phyloP scores from a whole-genome alignment of 1,140 invertebrate species.

The Eubasilissa regina region DNA sequence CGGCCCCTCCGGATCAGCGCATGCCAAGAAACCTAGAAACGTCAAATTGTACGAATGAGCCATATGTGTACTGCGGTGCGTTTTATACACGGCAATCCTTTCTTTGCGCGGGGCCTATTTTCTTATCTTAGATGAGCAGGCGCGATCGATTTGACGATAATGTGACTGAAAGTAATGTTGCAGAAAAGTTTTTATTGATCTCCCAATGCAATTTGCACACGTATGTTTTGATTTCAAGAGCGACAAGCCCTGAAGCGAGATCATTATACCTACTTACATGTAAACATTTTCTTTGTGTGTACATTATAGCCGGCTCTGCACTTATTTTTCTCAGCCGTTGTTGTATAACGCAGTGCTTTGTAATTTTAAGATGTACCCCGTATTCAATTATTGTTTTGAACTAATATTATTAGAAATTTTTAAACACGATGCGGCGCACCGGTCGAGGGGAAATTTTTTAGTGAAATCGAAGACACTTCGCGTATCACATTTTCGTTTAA shows the following conservation, averaged over 20 bases:
- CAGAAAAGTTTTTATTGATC: constrained; percentile 50
- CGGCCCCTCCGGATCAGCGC: constrained; percentile 70
- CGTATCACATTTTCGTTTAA: too few relatives aligned
- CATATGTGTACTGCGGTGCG: constrained; percentile 57
- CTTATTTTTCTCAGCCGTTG: not conserved
- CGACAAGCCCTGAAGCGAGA: constrained; percentile 16
- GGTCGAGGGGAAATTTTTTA: too few relatives aligned
- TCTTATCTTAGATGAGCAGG: constrained; percentile 2
- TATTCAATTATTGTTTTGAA: too few relatives aligned
- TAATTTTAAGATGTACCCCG: not conserved
- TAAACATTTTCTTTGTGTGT: constrained; percentile 39
- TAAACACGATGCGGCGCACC: too few relatives aligned
- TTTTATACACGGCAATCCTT: constrained; percentile 20
- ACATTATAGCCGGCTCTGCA: constrained; percentile 21
- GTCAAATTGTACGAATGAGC: constrained; percentile 72
- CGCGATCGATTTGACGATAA: constrained; percentile 20
- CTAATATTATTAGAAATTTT: too few relatives aligned
- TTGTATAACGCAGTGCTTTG: not conserved
- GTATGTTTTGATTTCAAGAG: constrained; percentile 48
- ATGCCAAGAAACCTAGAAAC: constrained; percentile 71
- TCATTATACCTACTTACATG: constrained; percentile 27
- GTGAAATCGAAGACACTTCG: too few relatives aligned
- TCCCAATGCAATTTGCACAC: constrained; percentile 39
- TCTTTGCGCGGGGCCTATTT: not conserved
- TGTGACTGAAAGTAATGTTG: constrained; percentile 15